phyloP scores from a whole-genome alignment of 2,113 vertebrate genomes.

The Daboia siamensis region DNA sequence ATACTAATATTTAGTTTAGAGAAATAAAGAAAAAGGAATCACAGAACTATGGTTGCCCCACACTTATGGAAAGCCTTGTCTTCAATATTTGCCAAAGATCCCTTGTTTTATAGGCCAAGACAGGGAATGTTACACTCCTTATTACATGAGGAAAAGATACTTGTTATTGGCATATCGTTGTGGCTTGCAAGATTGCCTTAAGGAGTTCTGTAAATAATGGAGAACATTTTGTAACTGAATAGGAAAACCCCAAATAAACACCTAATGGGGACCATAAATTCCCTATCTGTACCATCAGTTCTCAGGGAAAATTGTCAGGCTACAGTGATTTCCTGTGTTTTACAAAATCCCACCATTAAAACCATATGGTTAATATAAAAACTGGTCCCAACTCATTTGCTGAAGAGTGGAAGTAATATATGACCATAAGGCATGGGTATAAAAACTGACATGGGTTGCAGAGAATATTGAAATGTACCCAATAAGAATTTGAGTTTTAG shows the following conservation, averaged over 20 bases:
- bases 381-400: slow-evolving; percentile 2
- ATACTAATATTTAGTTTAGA: neutral
- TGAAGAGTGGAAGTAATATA: neutral
- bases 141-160: neutral
- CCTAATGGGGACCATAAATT: slow-evolving; percentile 6
- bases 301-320: slow-evolving; percentile 17
- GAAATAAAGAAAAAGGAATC: neutral
- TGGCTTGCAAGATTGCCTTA: neutral
- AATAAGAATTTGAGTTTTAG: neutral
- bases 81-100: neutral
- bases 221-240: neutral
- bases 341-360: slow-evolving; percentile 9
- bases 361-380: slow-evolving; percentile 17
- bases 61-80: neutral
- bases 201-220: neutral
- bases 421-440: neutral
- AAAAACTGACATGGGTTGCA: neutral
- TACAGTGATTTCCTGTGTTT: slow-evolving; percentile 11
- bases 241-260: slow-evolving; percentile 1
- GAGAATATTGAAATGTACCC: neutral
- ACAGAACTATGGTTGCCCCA: neutral
- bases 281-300: neutral
- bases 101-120: neutral
- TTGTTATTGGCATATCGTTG: neutral
- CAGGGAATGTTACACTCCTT: neutral